Conservation (phyloP, 2,888 invertebrate species). For the Yponomeuta cagnagella region DNA sequence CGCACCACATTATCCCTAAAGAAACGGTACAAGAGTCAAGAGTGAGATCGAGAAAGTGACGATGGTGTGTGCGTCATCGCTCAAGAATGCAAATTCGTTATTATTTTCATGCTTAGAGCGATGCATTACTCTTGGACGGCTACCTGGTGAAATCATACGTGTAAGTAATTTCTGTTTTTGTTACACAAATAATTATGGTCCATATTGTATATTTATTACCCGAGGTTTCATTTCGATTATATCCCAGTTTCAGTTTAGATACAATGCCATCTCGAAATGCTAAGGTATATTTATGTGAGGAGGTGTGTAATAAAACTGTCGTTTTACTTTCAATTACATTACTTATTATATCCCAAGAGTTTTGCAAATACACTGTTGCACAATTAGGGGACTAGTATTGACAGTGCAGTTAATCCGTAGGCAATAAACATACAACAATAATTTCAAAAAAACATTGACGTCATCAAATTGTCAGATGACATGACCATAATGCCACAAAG, state of each 20-base stretch:
- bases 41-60: slow-evolving; percentile 12
- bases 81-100: slow-evolving; percentile 11
- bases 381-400: background rate
- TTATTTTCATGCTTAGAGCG: slow-evolving; percentile 3
- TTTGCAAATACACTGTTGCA: too few relatives aligned
- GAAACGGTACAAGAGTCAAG: background rate
- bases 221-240: background rate
- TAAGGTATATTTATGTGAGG: too few relatives aligned
- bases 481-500: slow-evolving; percentile 14
- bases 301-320: too few relatives aligned
- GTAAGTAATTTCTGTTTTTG: background rate
- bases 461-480: slow-evolving; percentile 23
- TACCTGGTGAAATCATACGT: slow-evolving; percentile 1
- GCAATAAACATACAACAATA: background rate
- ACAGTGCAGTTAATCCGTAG: background rate
- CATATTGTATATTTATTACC: slow-evolving; percentile 1
- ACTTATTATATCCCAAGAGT: too few relatives aligned
- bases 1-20: slow-evolving; percentile 17
- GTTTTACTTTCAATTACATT: too few relatives aligned
- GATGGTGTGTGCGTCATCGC: slow-evolving; percentile 9
- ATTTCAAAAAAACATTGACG: slow-evolving; percentile 17
- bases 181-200: background rate
- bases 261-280: too few relatives aligned
- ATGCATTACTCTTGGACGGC: slow-evolving; percentile 1
- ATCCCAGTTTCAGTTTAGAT: too few relatives aligned